Evolutionary conservation across 1,140 invertebrate species (phyloP), one percentile per base, ranked within the genome.

Genomic region (Philotrypesis tridentata): DNA sequence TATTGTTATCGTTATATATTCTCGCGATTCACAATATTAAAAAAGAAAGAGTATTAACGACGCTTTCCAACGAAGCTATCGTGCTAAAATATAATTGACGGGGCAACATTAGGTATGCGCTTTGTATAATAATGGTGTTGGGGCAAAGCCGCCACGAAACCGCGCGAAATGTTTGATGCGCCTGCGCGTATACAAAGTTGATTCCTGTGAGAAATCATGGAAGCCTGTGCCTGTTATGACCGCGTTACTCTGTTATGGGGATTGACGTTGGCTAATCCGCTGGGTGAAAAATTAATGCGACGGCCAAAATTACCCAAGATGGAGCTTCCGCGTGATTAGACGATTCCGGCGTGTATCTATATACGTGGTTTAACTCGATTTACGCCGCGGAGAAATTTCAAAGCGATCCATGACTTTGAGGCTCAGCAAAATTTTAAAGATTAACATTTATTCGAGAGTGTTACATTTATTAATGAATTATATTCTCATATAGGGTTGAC

Each of bases 171-270:
- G 60, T 68, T 70, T 55, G 63, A 78, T 68, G 76, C 33, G 61
- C 33, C 60, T 23, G 65, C 63, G 65, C 63, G 40, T 70, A 67
- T 61, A 21, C 74, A 40, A 77, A 70, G 65, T 78, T 78, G 76
- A 78, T 78, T 70, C 76, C 76, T 78, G 40, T 43, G 76, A 78
- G 76, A 78, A 78, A 78, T 78, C 76, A 70, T 27, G 27, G 55
- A 27, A 8, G 29, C 31, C 48, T 4, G 17, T n/a, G 17, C 17
- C 48, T 71, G 33, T 43, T 73, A 71, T 43, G n/a, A 12, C 67
- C 11, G 21, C 12, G 2, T 31, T 8, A 17, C 21, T 0, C 14
- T 7, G 67, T n/a, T 55, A 55, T 7, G 48, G 48, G 21, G 21
- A 55, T 55, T 55, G 48, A 6, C 48, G 48, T n/a, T 7, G 48